Percentiles rank a stretch among this genome's conserved stretches.
These are phyloP conservation scores for Pseudomugil tenellus DNA, from an alignment of 2,797 vertebrate genomes.

Conservation along the genomic window DNA sequence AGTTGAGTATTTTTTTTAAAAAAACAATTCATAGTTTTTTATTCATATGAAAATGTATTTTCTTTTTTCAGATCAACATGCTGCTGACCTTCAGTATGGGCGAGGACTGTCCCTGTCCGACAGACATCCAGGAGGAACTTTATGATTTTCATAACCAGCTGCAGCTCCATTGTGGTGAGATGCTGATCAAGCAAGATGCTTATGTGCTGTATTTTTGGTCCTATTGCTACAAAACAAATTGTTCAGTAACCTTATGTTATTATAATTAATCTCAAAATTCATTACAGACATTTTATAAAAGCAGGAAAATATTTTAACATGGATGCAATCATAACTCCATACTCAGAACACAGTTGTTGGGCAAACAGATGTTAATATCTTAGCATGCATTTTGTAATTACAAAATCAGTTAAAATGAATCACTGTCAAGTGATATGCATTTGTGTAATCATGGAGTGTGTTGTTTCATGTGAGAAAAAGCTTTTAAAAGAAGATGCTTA, in stretches of 20 bases:
- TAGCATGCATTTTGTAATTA: background rate
- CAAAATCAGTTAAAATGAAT: background rate
- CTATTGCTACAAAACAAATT: background rate
- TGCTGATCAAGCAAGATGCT: background rate
- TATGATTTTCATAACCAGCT: slow-evolving; percentile 88
- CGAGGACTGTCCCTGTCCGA: slow-evolving; percentile 96
- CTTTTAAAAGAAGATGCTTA: background rate
- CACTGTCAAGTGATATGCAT: background rate
- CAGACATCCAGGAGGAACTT: slow-evolving; percentile 80
- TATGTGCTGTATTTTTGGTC: background rate
- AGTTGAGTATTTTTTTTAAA: background rate
- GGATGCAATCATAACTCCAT: background rate
- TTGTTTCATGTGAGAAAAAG: background rate
- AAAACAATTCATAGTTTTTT: background rate
- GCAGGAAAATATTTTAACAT: background rate
- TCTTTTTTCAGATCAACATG: slow-evolving; percentile 93
- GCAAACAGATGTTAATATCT: background rate
- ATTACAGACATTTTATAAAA: background rate
- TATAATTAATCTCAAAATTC: background rate
- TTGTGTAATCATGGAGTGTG: background rate
- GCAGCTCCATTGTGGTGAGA: slow-evolving; percentile 94
- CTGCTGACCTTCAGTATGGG: slow-evolving; percentile 94
- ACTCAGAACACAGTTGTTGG: background rate
- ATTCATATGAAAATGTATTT: slow-evolving; percentile 6
- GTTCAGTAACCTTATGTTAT: background rate